Percentiles rank a stretch among this genome's conserved stretches.
Conservation (phyloP, 2,797 vertebrate species). For the Dendrocincla fuliginosa region DNA sequence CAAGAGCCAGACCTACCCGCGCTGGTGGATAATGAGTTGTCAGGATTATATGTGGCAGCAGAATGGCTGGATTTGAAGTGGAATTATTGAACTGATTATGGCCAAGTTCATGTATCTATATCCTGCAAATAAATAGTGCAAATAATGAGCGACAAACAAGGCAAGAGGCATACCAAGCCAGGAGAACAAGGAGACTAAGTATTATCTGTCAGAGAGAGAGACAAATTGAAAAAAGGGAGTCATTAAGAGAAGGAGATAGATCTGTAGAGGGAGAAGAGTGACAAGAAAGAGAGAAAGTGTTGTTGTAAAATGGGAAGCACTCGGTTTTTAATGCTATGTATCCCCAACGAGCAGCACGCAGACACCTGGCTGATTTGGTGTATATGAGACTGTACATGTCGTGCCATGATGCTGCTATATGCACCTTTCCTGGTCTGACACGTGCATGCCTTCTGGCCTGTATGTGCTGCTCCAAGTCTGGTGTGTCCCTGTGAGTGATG, state of each 20-base stretch:
- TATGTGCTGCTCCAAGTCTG: neutral
- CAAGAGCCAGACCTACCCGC: neutral
- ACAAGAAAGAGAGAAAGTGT: conserved; percentile 9
- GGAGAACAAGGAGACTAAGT: conserved; percentile 58
- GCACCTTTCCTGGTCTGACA: neutral
- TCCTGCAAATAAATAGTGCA: conserved; percentile 66
- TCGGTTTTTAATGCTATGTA: neutral
- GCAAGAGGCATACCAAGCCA: conserved; percentile 38
- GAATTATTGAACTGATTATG: conserved; percentile 72
- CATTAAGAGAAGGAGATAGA: conserved; percentile 63
- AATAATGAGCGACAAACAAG: conserved; percentile 56
- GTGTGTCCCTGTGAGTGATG: conserved; percentile 10
- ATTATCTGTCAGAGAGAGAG: conserved; percentile 47
- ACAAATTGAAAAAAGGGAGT: conserved; percentile 52
- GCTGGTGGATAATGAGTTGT: conserved; percentile 61
- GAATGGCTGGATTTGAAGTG: conserved; percentile 60
- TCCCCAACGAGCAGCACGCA: neutral
- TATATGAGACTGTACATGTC: neutral
- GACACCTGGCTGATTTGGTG: neutral
- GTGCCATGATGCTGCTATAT: neutral
- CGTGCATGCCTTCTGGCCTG: neutral
- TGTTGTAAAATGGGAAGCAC: conserved; percentile 18
- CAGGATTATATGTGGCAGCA: conserved; percentile 55
- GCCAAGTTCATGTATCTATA: conserved; percentile 59
- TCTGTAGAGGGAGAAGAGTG: conserved; percentile 30